Evolutionary conservation across 2,113 vertebrate genomes (phyloP).

Genomic region (Callithrix jacchus): DNA sequence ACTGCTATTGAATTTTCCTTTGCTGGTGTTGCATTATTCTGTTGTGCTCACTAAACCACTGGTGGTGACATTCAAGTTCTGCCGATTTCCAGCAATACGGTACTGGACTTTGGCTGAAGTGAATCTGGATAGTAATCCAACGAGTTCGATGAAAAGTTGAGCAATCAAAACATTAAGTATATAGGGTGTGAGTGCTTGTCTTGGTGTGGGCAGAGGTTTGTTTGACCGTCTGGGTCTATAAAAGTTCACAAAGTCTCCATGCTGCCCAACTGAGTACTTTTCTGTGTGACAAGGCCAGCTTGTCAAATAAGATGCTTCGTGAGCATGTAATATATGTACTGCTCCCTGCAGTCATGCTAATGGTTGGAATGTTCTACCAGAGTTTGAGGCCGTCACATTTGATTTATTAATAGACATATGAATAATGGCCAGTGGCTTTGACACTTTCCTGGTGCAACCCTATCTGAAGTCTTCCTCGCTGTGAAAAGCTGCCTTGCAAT

Average conservation of each 20-base stretch:
- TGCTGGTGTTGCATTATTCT: not conserved
- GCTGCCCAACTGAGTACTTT: not conserved
- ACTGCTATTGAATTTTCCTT: not conserved
- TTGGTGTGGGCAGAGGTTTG: not conserved
- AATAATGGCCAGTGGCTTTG: not conserved
- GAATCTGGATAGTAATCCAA: not conserved
- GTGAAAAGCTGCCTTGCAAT: not conserved
- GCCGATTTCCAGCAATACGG: not conserved
- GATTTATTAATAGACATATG: not conserved
- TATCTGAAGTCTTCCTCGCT: not conserved
- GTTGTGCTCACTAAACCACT: not conserved
- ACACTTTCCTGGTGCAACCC: not conserved
- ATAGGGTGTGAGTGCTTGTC: rapidly evolving
- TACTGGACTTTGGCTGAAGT: not conserved
- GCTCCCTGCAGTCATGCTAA: not conserved
- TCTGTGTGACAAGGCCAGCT: conserved; percentile 30
- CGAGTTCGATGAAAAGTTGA: not conserved
- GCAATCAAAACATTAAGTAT: not conserved
- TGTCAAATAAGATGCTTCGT: not conserved
- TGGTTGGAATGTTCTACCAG: not conserved
- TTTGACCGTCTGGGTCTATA: not conserved
- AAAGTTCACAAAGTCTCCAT: not conserved
- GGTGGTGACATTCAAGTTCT: not conserved
- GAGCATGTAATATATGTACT: not conserved
- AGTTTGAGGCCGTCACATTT: not conserved